phyloP scores from a whole-genome alignment of 2,888 invertebrate species.

The Miltochrista miniata region DNA sequence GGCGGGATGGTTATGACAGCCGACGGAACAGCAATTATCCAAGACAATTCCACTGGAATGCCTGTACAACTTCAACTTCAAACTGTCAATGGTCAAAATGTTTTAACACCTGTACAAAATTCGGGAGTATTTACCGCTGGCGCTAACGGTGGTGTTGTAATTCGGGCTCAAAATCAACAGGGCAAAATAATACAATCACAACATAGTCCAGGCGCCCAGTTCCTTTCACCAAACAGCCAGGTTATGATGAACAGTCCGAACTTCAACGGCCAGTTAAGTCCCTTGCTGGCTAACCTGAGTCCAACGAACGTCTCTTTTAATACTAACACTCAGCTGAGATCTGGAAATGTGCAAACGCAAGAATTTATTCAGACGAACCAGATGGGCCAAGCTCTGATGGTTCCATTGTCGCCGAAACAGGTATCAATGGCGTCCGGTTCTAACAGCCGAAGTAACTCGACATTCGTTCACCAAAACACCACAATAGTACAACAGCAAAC shows the following conservation, averaged over 20 bases:
- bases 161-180: constrained; percentile 89
- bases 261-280: constrained; percentile 90
- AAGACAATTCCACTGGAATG: constrained; percentile 86
- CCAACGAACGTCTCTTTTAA: constrained; percentile 87
- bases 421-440: constrained; percentile 80
- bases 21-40: constrained; percentile 90
- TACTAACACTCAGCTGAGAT: constrained; percentile 78
- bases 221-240: constrained; percentile 89
- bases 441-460: constrained; percentile 85
- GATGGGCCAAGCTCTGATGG: constrained; percentile 88
- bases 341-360: constrained; percentile 85
- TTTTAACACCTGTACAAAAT: constrained; percentile 88
- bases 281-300: constrained; percentile 89
- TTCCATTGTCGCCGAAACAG: constrained; percentile 86
- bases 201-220: constrained; percentile 87
- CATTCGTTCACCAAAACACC: constrained; percentile 93
- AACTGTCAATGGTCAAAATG: constrained; percentile 91
- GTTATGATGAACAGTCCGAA: constrained; percentile 89
- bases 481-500: constrained; percentile 93
- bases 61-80: constrained; percentile 91
- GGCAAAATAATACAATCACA: constrained; percentile 88
- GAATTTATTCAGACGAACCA: constrained; percentile 89
- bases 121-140: constrained; percentile 85
- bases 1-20: constrained; percentile 93
- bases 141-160: constrained; percentile 90